Percentiles rank a stretch among this genome's conserved stretches.
Evolutionary conservation across 2,888 invertebrate species (phyloP).

Genomic region (Drosophila paranaensis): DNA sequence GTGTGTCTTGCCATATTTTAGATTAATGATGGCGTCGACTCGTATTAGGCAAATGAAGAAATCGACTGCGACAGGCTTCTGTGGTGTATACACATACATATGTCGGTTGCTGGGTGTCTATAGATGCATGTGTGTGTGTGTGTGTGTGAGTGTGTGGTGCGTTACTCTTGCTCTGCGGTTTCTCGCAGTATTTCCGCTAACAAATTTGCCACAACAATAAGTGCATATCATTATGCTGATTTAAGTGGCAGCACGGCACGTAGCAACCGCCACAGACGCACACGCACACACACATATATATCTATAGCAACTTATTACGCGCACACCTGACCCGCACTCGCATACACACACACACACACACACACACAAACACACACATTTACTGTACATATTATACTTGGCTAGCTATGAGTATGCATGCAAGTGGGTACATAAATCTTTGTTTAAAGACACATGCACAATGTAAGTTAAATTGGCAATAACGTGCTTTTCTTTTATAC

Average conservation of each 20-base stretch:
- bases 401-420: conserved; percentile 66
- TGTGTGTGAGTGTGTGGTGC: conserved; percentile 7
- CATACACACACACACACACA: conserved; percentile 14
- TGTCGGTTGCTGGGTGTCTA: conserved; percentile 7
- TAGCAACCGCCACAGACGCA: conserved; percentile 42
- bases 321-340: conserved; percentile 67
- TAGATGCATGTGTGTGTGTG: conserved; percentile 1
- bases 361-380: conserved; percentile 30
- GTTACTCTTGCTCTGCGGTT: conserved; percentile 52
- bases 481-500: conserved; percentile 79
- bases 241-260: conserved; percentile 70
- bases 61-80: conserved; percentile 68
- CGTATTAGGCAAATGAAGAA: conserved; percentile 79
- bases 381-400: conserved; percentile 31
- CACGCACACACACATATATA: conserved; percentile 40
- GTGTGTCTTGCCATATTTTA: conserved; percentile 77
- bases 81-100: conserved; percentile 38
- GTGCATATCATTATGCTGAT: conserved; percentile 79
- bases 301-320: conserved; percentile 74
- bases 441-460: conserved; percentile 79
- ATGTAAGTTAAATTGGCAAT: conserved; percentile 79
- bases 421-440: conserved; percentile 80
- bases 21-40: conserved; percentile 78
- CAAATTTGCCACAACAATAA: conserved; percentile 80
- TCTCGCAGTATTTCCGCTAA: conserved; percentile 74